Evolutionary conservation across 2,888 invertebrate genomes (phyloP).

Genomic region (Lumbricus terrestris): DNA sequence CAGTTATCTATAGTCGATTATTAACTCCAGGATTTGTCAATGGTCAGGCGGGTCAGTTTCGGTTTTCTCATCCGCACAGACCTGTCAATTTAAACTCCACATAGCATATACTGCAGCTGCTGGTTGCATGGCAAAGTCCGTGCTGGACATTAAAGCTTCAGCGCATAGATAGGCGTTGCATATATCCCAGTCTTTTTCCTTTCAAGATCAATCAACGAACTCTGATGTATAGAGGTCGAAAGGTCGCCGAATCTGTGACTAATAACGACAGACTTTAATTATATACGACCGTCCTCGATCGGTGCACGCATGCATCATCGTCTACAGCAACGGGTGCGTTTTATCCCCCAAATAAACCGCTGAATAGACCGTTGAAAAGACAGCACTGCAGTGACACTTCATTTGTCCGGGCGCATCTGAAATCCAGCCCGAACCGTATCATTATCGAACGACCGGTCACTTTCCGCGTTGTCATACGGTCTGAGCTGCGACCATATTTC

Average conservation of each 20-base stretch:
- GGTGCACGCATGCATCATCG: background rate
- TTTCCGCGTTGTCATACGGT: background rate
- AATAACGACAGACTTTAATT: constrained; percentile 3
- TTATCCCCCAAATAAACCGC: background rate
- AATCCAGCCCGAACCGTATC: background rate
- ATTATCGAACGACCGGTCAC: background rate
- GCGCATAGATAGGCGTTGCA: too few relatives aligned
- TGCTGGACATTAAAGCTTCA: too few relatives aligned
- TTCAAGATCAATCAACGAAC: background rate
- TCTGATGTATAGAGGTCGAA: background rate
- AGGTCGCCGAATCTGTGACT: too few relatives aligned
- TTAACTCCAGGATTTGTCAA: too few relatives aligned
- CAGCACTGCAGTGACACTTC: background rate
- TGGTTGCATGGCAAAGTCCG: too few relatives aligned
- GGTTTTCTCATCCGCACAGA: too few relatives aligned
- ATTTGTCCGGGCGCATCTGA: background rate
- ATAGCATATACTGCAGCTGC: too few relatives aligned
- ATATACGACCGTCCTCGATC: background rate
- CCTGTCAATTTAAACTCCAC: too few relatives aligned
- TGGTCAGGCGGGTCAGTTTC: too few relatives aligned
- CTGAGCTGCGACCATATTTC: background rate
- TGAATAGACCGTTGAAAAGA: constrained; percentile 3
- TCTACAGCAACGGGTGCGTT: too few relatives aligned
- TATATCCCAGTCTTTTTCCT: too few relatives aligned
- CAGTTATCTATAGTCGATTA: too few relatives aligned